These are phyloP conservation scores for Psittacula derbiana DNA, from an alignment of 2,797 vertebrate species.

Conservation along the genomic window DNA sequence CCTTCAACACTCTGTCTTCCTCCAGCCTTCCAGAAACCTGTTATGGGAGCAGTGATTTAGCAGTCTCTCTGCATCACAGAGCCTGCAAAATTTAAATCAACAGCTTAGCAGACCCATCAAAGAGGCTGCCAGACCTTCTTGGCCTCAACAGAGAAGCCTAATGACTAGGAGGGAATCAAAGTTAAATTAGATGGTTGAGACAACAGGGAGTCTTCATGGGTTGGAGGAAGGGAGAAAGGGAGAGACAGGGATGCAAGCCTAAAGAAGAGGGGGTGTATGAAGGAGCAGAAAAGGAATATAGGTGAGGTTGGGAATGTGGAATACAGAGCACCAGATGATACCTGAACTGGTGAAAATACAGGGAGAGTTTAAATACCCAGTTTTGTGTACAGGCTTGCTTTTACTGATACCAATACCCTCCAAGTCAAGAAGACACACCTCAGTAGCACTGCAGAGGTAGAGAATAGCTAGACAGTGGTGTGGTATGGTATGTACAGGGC, in stretches of 20 bases:
- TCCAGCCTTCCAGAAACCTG: constrained; percentile 24
- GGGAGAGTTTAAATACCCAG: background rate
- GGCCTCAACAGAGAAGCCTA: constrained; percentile 32
- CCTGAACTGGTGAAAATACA: background rate
- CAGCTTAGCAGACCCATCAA: constrained; percentile 24
- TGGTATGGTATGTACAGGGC: background rate
- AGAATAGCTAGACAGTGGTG: background rate
- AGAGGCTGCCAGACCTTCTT: constrained; percentile 30
- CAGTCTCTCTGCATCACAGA: constrained; percentile 31
- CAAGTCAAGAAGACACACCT: background rate
- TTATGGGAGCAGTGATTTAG: constrained; percentile 22
- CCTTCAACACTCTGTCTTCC: background rate
- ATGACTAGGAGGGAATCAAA: constrained; percentile 9
- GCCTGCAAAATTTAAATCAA: constrained; percentile 49
- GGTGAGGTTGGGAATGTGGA: background rate
- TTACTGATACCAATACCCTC: background rate
- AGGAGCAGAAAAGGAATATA: background rate
- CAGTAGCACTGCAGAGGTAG: background rate
- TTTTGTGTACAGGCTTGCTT: background rate
- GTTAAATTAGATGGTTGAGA: constrained; percentile 1
- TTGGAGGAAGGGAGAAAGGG: background rate
- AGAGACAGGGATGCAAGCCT: background rate
- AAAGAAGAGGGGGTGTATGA: background rate
- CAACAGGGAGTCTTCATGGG: background rate
- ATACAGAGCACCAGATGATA: background rate